Evolutionary conservation across 2,113 vertebrate species (phyloP), one percentile per base, ranked within the genome.

Genomic region (Scortum barcoo): DNA sequence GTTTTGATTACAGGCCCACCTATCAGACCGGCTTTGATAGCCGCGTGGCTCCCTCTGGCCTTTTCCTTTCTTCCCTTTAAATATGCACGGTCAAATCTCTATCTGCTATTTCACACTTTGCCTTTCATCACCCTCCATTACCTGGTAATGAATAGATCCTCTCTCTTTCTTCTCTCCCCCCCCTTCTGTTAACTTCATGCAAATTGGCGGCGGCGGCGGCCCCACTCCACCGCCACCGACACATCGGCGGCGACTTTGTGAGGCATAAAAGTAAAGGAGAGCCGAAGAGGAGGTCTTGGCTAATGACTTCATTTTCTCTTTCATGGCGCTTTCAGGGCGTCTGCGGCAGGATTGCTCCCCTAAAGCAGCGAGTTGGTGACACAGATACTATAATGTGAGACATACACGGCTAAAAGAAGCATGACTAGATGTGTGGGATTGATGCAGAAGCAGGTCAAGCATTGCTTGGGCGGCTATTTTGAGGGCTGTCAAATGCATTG

Each of bases 261-360:
- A 69, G 62, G 33, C 30, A 5, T 63, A 10, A 50, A 84, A 83
- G 81, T 76, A 48, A 42, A 89, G 74, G 7, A 38, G 75, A 30
- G 44, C 11, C 44, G 66, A 28, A 33, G 66, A 8, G 54, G 68
- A 57, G 60, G 44, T 56, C 62, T 38, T 38, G 65, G 24, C 44
- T 92, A 93, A 93, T 90, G 93, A 86, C 92, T 93, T 88, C 28
- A 92, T 93, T 89, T 90, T 86, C 84, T 76, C 84, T 85, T 83
- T 86, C 80, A 76, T 74, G 60, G 76, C 50, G 42, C 56, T 69
- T 67, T 81, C 36, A 61, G 65, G 10, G 50, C 46, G 24, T 66
- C 30, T 30, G 61, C 65, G 4, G 72, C 13, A n/a, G 75, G 71
- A 77, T 86, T 76, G 71, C 78, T 83, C 40, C 62, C 86, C 80